Conservation (phyloP, 2,113 vertebrate species). For the Callocephalon fimbriatum region DNA sequence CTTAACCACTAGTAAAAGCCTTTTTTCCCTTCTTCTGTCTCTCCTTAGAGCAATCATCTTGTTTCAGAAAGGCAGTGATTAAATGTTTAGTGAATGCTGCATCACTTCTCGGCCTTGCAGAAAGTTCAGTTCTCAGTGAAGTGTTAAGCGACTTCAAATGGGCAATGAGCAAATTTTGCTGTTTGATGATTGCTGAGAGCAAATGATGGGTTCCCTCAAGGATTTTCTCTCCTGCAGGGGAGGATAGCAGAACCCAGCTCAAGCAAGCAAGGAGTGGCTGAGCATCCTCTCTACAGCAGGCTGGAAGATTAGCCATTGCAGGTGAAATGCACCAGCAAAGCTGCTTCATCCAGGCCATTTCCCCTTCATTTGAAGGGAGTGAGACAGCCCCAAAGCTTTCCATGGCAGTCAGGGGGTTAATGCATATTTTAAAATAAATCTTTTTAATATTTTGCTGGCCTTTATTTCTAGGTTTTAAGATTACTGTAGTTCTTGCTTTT, state of each 20-base stretch:
- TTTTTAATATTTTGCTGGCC: neutral
- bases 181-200: neutral
- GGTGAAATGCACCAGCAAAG: neutral
- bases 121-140: neutral
- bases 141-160: neutral
- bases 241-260: neutral
- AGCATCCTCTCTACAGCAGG: neutral
- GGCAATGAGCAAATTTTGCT: neutral
- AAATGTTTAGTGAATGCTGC: neutral
- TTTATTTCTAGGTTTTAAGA: neutral
- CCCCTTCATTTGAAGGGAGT: neutral
- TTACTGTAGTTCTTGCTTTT: neutral
- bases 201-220: neutral
- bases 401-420: neutral
- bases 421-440: neutral
- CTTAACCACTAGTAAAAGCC: neutral
- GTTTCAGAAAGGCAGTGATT: constrained; percentile 36
- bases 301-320: neutral
- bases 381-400: neutral
- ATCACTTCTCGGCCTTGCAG: neutral
- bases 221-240: neutral
- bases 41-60: neutral
- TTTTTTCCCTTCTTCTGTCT: neutral
- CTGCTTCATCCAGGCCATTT: neutral
- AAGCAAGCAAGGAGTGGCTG: neutral